Percentiles rank a stretch among this genome's conserved stretches.
Evolutionary conservation across 2,888 invertebrate species (phyloP).

Genomic region (Aromia moschata): DNA sequence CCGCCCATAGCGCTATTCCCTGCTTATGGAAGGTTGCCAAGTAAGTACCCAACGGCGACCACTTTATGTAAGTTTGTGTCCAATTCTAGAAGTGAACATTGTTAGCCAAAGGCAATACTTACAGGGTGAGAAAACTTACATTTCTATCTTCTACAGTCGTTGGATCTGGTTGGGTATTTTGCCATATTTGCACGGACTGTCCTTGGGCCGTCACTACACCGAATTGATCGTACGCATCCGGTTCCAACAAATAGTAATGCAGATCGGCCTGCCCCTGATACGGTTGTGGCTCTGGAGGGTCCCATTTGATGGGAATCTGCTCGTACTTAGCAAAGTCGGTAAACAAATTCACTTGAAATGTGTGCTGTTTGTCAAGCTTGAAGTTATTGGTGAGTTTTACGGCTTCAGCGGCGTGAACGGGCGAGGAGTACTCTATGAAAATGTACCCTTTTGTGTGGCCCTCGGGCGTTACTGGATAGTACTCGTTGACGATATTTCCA

Average conservation of each 20-base stretch:
- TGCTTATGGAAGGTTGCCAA: conserved; percentile 95
- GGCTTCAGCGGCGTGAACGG: conserved; percentile 86
- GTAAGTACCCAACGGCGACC: conserved; percentile 98
- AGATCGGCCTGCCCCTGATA: conserved; percentile 94
- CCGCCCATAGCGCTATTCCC: conserved; percentile 98
- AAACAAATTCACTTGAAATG: conserved; percentile 85
- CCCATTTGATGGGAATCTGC: conserved; percentile 92
- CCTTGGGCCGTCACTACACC: conserved; percentile 85
- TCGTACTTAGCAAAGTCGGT: conserved; percentile 96
- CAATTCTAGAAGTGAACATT: conserved; percentile 73
- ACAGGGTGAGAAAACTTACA: conserved; percentile 62
- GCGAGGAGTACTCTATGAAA: conserved; percentile 90
- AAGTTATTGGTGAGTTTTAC: conserved; percentile 89
- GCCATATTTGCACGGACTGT: conserved; percentile 81
- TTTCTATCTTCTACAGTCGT: conserved; percentile 81
- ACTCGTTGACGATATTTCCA: conserved; percentile 87
- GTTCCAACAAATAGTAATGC: conserved; percentile 91
- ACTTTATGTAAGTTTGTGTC: conserved; percentile 95
- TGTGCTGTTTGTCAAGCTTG: conserved; percentile 95
- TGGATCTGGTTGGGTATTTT: conserved; percentile 90
- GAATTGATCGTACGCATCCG: conserved; percentile 96
- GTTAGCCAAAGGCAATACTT: background rate
- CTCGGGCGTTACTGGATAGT: conserved; percentile 84
- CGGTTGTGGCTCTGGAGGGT: conserved; percentile 86
- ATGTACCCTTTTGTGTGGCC: conserved; percentile 89